Conservation (phyloP, 2,888 invertebrate species). For the Ferdinandea cuprea region DNA sequence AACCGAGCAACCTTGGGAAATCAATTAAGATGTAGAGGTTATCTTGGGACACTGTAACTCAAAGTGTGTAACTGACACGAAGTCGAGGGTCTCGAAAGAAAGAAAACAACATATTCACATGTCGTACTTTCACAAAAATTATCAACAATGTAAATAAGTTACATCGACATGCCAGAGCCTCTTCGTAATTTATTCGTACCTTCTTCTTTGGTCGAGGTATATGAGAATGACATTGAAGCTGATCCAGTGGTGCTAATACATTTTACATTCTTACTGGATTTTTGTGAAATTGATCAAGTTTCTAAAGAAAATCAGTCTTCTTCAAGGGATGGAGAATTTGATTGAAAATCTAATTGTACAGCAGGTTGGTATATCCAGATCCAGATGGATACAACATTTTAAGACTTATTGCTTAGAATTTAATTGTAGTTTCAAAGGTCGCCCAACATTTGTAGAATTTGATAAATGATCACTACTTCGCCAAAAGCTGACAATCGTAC, state of each 20-base stretch:
- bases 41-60: constrained; percentile 23
- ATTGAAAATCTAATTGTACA: too few relatives aligned
- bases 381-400: too few relatives aligned
- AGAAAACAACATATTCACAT: constrained; percentile 9
- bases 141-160: background rate
- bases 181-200: background rate
- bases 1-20: constrained; percentile 54
- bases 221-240: constrained; percentile 22
- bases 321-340: background rate
- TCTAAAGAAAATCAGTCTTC: constrained; percentile 15
- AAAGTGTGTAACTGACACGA: constrained; percentile 28
- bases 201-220: constrained; percentile 2
- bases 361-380: too few relatives aligned
- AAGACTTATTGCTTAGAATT: too few relatives aligned
- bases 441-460: too few relatives aligned
- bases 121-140: constrained; percentile 54
- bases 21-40: constrained; percentile 57
- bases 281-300: constrained; percentile 34
- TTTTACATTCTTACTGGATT: constrained; percentile 27
- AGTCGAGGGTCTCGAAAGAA: constrained; percentile 22
- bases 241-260: constrained; percentile 59
- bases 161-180: background rate
- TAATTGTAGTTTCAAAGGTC: too few relatives aligned
- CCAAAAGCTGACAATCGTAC: too few relatives aligned
- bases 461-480: too few relatives aligned